These are phyloP conservation scores for Zaprionus inermis DNA, from an alignment of 1,140 invertebrate species.

Conservation along the genomic window DNA sequence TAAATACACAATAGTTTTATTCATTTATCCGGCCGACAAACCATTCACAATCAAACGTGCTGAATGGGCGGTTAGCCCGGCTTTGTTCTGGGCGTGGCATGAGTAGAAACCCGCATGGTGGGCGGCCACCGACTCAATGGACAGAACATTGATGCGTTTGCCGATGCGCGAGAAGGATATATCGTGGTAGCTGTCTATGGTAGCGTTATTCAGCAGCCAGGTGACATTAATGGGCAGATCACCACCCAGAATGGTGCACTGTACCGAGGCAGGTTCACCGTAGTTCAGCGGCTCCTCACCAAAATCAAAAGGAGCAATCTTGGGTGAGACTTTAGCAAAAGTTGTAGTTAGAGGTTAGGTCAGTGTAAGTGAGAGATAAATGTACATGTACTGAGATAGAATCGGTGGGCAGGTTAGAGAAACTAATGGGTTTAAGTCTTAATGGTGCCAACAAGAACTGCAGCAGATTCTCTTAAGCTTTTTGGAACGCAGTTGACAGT, in stretches of 20 bases:
- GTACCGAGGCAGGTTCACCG: slow-evolving; percentile 89
- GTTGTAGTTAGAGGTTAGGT: not conserved
- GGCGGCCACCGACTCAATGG: slow-evolving; percentile 84
- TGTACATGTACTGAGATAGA: not conserved
- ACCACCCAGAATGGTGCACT: slow-evolving; percentile 90
- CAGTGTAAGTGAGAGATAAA: not conserved
- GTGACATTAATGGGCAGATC: slow-evolving; percentile 87
- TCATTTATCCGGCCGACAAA: slow-evolving; percentile 80
- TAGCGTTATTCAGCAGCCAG: slow-evolving; percentile 88
- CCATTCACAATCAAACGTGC: slow-evolving; percentile 91
- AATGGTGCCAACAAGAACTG: not conserved
- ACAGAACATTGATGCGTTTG: slow-evolving; percentile 85
- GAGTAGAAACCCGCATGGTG: slow-evolving; percentile 88
- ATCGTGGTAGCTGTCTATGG: slow-evolving; percentile 82
- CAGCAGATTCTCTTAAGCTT: not conserved
- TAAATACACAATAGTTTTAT: slow-evolving; percentile 14
- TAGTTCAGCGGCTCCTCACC: slow-evolving; percentile 88
- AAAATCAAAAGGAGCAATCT: slow-evolving; percentile 89
- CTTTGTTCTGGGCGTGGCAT: slow-evolving; percentile 88
- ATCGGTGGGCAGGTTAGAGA: not conserved
- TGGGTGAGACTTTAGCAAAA: slow-evolving; percentile 86
- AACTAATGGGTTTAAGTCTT: not conserved
- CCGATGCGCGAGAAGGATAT: slow-evolving; percentile 87
- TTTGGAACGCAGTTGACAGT: not conserved
- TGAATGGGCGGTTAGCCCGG: slow-evolving; percentile 88